phyloP scores from a whole-genome alignment of 2,797 vertebrate genomes.

The Enteromius paludinosus region DNA sequence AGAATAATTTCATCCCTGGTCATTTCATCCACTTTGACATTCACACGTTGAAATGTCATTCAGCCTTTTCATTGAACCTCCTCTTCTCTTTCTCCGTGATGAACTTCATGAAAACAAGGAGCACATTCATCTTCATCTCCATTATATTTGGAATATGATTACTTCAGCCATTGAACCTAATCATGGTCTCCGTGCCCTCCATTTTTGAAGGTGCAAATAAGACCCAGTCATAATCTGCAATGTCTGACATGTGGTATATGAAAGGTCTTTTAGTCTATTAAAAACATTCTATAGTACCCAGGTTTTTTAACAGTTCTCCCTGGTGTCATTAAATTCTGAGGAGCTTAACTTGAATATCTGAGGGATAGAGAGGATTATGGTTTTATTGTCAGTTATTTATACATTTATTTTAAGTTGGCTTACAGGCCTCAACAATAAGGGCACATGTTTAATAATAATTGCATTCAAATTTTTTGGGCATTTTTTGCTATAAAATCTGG shows the following conservation, averaged over 20 bases:
- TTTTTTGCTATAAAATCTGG: no score
- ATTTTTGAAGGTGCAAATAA: slow-evolving; percentile 40
- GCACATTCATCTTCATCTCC: slow-evolving; percentile 39
- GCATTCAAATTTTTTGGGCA: no score
- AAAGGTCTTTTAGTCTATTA: slow-evolving; percentile 30
- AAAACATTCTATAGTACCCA: slow-evolving; percentile 20
- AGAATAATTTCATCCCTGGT: slow-evolving; percentile 8
- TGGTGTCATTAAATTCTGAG: slow-evolving; percentile 61
- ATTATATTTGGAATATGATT: slow-evolving; percentile 45
- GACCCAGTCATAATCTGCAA: slow-evolving; percentile 3
- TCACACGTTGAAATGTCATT: slow-evolving; percentile 18
- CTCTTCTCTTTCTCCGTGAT: slow-evolving; percentile 20
- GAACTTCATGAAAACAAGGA: slow-evolving; percentile 44
- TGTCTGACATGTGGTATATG: slow-evolving; percentile 15
- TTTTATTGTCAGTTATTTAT: slow-evolving; percentile 76
- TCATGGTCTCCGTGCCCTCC: slow-evolving; percentile 39
- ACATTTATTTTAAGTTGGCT: neutral
- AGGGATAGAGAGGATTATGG: slow-evolving; percentile 63
- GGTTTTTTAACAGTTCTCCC: slow-evolving; percentile 14
- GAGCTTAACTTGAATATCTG: slow-evolving; percentile 69
- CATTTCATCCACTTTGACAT: slow-evolving; percentile 28
- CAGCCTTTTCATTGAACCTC: neutral
- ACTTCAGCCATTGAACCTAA: slow-evolving; percentile 42
- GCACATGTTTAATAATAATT: neutral
- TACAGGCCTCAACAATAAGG: no score